Percentiles rank a stretch among this genome's conserved stretches.
Evolutionary conservation across 2,113 vertebrate genomes (phyloP).

Genomic region (Pithys albifrons): DNA sequence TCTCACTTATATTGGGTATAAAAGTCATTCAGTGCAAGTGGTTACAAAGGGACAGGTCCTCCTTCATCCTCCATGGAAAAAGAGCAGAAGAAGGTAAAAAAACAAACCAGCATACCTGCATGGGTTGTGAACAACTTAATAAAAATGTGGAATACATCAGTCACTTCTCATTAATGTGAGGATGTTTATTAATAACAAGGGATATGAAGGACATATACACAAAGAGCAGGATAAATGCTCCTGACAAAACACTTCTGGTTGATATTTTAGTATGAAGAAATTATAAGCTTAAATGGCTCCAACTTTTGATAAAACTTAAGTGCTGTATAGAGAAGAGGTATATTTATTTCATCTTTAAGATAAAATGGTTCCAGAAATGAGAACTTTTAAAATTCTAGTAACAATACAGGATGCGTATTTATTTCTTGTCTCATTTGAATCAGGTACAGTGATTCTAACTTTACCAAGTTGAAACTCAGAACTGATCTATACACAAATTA

Average conservation of each 20-base stretch:
- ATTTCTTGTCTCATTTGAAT: slow-evolving; percentile 53
- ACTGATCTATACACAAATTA: slow-evolving; percentile 75
- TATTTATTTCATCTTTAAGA: neutral
- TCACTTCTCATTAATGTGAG: slow-evolving; percentile 71
- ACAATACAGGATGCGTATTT: neutral
- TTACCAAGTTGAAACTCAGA: slow-evolving; percentile 67
- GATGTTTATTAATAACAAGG: slow-evolving; percentile 66
- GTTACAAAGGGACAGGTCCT: slow-evolving; percentile 78
- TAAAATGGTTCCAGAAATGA: neutral
- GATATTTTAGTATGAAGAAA: slow-evolving; percentile 26
- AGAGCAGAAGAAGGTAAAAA: slow-evolving; percentile 20
- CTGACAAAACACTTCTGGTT: slow-evolving; percentile 43
- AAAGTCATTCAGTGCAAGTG: slow-evolving; percentile 82
- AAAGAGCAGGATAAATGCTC: slow-evolving; percentile 57
- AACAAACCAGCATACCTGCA: slow-evolving; percentile 3
- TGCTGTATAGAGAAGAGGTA: neutral
- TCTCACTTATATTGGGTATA: slow-evolving; percentile 80
- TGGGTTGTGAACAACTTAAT: slow-evolving; percentile 79
- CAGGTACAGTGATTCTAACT: slow-evolving; percentile 56
- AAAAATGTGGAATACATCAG: slow-evolving; percentile 74
- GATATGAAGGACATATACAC: slow-evolving; percentile 72
- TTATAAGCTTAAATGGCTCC: neutral
- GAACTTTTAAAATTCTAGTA: neutral
- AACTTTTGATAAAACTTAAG: neutral
- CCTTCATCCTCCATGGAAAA: slow-evolving; percentile 73